Conservation (phyloP, 2,888 invertebrate genomes). For the Limnephilus rhombicus region DNA sequence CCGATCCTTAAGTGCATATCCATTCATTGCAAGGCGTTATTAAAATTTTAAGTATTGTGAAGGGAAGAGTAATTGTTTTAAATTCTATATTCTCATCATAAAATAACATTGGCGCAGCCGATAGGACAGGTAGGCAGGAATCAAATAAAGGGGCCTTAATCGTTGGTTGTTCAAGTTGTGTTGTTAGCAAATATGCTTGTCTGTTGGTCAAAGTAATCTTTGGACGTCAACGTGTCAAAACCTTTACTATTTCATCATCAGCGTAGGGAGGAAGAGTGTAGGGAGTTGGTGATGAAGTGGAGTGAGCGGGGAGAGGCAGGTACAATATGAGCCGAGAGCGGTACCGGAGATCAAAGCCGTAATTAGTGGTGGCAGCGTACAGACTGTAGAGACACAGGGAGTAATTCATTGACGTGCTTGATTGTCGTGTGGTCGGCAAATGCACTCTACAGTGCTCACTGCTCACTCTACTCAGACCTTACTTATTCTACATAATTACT, state of each 20-base stretch:
- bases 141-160: no score
- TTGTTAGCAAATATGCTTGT: no score
- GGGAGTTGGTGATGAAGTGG: not conserved
- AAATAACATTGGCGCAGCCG: no score
- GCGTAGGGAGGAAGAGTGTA: not conserved
- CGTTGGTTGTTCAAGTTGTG: no score
- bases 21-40: no score
- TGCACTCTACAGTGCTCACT: not conserved
- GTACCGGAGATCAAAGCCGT: slow-evolving; percentile 42
- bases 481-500: not conserved
- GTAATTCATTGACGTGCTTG: slow-evolving; percentile 34
- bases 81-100: no score
- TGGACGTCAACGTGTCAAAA: not conserved
- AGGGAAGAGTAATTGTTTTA: no score
- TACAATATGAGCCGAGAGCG: slow-evolving; percentile 19
- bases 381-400: slow-evolving; percentile 16
- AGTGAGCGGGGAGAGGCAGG: not conserved
- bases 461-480: not conserved
- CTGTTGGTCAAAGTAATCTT: no score
- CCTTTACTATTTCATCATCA: not conserved
- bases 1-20: no score
- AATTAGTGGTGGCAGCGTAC: slow-evolving; percentile 32
- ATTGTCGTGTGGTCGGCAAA: slow-evolving; percentile 34
- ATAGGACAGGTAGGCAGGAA: no score
- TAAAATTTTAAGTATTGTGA: no score